phyloP scores from a whole-genome alignment of 2,797 vertebrate genomes.

The Limnodromus scolopaceus region DNA sequence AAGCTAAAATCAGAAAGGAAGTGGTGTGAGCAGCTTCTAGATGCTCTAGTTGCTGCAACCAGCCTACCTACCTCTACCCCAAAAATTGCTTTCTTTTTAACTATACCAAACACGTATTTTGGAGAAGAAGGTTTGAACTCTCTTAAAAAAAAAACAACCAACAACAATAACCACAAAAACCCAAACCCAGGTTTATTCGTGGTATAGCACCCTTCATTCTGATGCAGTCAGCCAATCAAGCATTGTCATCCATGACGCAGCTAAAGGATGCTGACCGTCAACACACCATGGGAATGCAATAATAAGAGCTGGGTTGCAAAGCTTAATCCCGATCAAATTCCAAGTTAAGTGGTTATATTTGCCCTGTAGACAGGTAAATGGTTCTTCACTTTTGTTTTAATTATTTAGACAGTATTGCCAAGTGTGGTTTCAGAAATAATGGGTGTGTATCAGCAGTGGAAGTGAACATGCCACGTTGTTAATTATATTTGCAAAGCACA shows the following conservation, averaged over 20 bases:
- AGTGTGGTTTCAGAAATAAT: background rate
- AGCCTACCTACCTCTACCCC: background rate
- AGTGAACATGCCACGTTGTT: background rate
- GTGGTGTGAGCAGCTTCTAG: background rate
- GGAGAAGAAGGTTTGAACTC: background rate
- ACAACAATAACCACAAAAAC: background rate
- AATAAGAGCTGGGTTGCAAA: background rate
- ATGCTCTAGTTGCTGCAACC: background rate
- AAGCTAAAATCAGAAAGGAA: background rate
- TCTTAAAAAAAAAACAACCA: background rate
- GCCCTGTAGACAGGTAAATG: background rate
- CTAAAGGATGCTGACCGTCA: background rate
- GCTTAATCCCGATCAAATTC: background rate
- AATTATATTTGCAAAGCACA: background rate
- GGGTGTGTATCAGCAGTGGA: background rate
- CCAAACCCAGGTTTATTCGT: background rate
- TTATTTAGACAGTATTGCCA: background rate
- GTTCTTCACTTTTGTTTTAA: background rate
- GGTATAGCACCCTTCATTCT: background rate
- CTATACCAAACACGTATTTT: background rate
- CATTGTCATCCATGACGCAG: background rate
- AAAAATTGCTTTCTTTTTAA: background rate
- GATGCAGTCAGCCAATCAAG: background rate
- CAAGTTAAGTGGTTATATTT: background rate
- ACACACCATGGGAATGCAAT: background rate